These are phyloP conservation scores for Sabatieria punctata DNA, from an alignment of 2,888 invertebrate genomes.

Conservation along the genomic window DNA sequence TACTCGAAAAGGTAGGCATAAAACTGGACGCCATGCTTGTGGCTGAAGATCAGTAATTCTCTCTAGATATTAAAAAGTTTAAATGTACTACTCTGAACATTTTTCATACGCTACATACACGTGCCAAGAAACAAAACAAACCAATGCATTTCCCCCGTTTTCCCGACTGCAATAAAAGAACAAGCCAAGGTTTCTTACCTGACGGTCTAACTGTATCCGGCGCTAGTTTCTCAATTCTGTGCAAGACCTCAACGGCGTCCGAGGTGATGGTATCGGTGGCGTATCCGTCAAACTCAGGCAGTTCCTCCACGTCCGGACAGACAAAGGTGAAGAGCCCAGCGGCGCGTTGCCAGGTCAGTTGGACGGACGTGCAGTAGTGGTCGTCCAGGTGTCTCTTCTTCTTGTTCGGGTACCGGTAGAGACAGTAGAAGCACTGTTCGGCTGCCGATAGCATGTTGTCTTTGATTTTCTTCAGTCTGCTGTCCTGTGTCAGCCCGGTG, in stretches of 20 bases:
- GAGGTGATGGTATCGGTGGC: conserved; percentile 1
- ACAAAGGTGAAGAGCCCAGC: conserved; percentile 8
- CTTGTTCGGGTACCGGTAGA: conserved; percentile 43
- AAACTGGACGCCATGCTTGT: too few species aligned
- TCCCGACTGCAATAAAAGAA: too few species aligned
- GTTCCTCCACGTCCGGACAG: conserved; percentile 1
- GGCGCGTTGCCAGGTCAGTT: conserved; percentile 5
- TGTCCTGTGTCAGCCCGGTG: neutral
- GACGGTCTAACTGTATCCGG: too few species aligned
- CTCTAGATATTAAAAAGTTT: too few species aligned
- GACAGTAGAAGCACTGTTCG: conserved; percentile 68
- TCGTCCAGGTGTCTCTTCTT: conserved; percentile 7
- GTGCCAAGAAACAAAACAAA: too few species aligned
- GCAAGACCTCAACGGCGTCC: conserved; percentile 6
- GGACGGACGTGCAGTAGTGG: neutral
- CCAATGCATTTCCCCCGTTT: too few species aligned
- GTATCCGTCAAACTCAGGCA: conserved; percentile 11
- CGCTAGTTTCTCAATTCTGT: conserved; percentile 12
- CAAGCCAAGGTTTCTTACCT: too few species aligned
- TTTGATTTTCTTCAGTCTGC: conserved; percentile 10
- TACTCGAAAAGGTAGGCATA: too few species aligned
- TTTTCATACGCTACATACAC: too few species aligned
- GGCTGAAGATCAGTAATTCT: too few species aligned
- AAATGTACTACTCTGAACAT: too few species aligned
- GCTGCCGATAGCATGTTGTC: conserved; percentile 54